A percentile compares a stretch with the other conserved stretches of the same genome.
These are phyloP conservation scores for Enteromius radiatus DNA, from an alignment of 2,797 vertebrate species.

Conservation along the genomic window DNA sequence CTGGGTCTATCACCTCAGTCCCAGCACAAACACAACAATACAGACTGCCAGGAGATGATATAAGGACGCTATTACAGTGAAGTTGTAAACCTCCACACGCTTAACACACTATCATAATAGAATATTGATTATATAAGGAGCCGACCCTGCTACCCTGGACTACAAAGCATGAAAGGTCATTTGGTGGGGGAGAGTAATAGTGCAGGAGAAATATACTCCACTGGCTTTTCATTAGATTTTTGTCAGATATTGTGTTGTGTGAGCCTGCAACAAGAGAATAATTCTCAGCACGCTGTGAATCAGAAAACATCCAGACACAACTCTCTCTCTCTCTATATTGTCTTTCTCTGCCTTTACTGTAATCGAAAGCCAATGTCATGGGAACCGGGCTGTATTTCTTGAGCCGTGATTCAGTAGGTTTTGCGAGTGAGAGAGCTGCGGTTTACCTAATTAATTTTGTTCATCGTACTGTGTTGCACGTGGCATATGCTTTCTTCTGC, in stretches of 20 bases:
- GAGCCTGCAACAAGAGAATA: slow-evolving; percentile 62
- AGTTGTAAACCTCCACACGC: slow-evolving; percentile 83
- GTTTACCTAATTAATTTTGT: slow-evolving; percentile 60
- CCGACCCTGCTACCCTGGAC: slow-evolving; percentile 83
- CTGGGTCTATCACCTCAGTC: slow-evolving; percentile 75
- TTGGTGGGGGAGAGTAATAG: slow-evolving; percentile 73
- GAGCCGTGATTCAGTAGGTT: slow-evolving; percentile 45
- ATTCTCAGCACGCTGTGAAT: slow-evolving; percentile 50
- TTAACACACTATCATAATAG: slow-evolving; percentile 88
- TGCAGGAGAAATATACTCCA: slow-evolving; percentile 51
- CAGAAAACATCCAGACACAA: slow-evolving; percentile 43
- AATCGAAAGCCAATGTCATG: slow-evolving; percentile 53
- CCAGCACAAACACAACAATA: slow-evolving; percentile 56
- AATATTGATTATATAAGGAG: slow-evolving; percentile 96
- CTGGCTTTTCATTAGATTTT: slow-evolving; percentile 49
- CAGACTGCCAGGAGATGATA: slow-evolving; percentile 82
- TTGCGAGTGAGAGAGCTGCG: slow-evolving; percentile 34
- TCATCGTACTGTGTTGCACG: slow-evolving; percentile 49
- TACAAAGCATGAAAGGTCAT: slow-evolving; percentile 89
- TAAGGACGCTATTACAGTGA: slow-evolving; percentile 83
- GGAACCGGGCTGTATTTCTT: slow-evolving; percentile 29
- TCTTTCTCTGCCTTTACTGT: slow-evolving; percentile 41
- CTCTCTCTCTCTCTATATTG: slow-evolving; percentile 16
- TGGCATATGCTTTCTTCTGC: slow-evolving; percentile 60
- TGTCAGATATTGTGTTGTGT: slow-evolving; percentile 49